These are phyloP conservation scores for Antheraea pernyi DNA, from an alignment of 1,140 invertebrate species.

Conservation along the genomic window DNA sequence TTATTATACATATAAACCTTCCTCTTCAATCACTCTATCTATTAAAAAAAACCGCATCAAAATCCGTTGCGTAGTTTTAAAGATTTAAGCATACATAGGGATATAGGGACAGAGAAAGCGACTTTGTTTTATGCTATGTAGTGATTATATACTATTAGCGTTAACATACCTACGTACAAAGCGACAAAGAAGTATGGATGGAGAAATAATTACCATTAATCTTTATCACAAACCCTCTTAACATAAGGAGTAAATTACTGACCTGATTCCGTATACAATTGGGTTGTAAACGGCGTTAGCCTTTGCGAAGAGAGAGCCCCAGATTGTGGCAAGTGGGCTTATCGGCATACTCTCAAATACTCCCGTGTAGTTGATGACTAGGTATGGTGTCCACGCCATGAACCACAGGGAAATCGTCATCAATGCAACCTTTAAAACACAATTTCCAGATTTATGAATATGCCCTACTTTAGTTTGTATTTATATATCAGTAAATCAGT, in stretches of 20 bases:
- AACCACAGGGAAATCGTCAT: slow-evolving; percentile 88
- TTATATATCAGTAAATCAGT: slow-evolving; percentile 10
- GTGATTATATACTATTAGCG: no score
- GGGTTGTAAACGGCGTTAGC: slow-evolving; percentile 85
- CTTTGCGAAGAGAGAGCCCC: slow-evolving; percentile 85
- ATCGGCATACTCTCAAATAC: slow-evolving; percentile 82
- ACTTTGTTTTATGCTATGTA: no score
- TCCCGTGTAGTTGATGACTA: slow-evolving; percentile 86
- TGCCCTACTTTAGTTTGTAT: background rate
- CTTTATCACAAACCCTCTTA: no score
- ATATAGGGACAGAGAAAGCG: no score
- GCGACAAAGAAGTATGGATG: no score
- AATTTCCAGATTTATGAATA: background rate
- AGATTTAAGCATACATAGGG: no score
- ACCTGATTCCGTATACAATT: slow-evolving; percentile 84
- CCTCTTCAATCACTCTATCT: no score
- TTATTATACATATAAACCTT: no score
- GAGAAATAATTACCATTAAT: no score
- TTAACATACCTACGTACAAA: no score
- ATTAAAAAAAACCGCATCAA: no score
- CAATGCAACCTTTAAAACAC: slow-evolving; percentile 82
- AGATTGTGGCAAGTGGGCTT: slow-evolving; percentile 83
- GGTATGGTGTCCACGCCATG: slow-evolving; percentile 88
- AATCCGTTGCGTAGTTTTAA: no score
- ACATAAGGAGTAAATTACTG: background rate